Evolutionary conservation across 1,140 invertebrate genomes (phyloP).

Genomic region (Papilio aristodemus): DNA sequence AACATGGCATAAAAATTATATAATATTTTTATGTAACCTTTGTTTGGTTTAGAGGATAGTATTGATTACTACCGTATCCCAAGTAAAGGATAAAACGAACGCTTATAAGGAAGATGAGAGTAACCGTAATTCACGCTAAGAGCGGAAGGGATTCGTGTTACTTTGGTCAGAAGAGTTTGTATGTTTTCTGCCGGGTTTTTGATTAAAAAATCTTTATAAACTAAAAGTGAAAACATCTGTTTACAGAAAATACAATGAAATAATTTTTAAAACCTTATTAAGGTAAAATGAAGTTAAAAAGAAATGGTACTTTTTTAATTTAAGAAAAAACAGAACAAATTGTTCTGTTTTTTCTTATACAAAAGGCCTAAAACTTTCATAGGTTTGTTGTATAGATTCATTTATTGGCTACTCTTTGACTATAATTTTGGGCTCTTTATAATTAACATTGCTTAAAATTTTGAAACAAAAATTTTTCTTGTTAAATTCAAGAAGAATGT

Average conservation of each 20-base stretch:
- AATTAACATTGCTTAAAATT: too few species aligned
- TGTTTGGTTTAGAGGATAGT: not conserved
- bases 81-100: not conserved
- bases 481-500: too few species aligned
- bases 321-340: too few species aligned
- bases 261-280: not conserved
- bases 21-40: not conserved
- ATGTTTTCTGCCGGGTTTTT: constrained; percentile 6
- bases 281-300: too few species aligned
- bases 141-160: constrained; percentile 11
- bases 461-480: too few species aligned
- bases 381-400: too few species aligned
- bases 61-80: not conserved
- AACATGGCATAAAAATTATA: not conserved
- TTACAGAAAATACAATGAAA: not conserved
- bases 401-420: too few species aligned
- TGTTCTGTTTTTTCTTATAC: too few species aligned
- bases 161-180: constrained; percentile 8
- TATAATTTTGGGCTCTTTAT: too few species aligned
- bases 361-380: too few species aligned
- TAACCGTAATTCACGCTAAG: constrained; percentile 22
- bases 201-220: not conserved
- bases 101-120: constrained; percentile 14
- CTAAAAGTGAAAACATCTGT: not conserved
- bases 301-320: too few species aligned